Evolutionary conservation across 2,113 vertebrate genomes (phyloP).

Genomic region (Synchiropus splendidus): DNA sequence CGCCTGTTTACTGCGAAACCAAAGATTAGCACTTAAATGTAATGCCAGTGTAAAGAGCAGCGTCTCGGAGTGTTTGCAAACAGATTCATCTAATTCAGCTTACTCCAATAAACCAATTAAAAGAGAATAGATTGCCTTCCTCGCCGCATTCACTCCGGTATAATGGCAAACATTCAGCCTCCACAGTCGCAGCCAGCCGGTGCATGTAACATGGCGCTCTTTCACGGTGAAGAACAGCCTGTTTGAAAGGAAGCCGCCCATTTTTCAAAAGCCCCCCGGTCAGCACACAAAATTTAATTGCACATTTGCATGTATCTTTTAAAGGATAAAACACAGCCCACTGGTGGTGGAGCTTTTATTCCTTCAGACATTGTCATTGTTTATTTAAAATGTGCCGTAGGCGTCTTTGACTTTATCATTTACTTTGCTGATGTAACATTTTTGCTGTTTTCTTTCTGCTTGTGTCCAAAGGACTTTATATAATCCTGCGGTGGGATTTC

Average conservation of each 20-base stretch:
- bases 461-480: too few species aligned
- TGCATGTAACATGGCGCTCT: conserved; percentile 13
- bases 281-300: conserved; percentile 26
- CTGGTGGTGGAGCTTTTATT: conserved; percentile 6
- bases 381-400: conserved; percentile 22
- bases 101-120: conserved; percentile 6
- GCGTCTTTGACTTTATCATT: conserved; percentile 17
- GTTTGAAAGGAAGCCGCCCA: conserved; percentile 29
- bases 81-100: conserved; percentile 12
- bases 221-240: conserved; percentile 40
- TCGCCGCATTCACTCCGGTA: too few species aligned
- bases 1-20: conserved; percentile 11
- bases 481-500: too few species aligned
- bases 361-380: conserved; percentile 13
- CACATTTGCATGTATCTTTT: conserved; percentile 20
- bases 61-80: conserved; percentile 26
- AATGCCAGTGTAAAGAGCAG: too few species aligned
- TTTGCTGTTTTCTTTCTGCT: too few species aligned
- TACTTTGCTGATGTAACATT: conserved; percentile 13
- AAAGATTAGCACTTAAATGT: conserved; percentile 20
- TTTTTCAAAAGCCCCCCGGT: too few species aligned
- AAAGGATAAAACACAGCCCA: conserved; percentile 6
- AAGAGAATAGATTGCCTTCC: conserved; percentile 14
- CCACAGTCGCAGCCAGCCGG: too few species aligned
- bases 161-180: too few species aligned